These are phyloP conservation scores for Mythimna albipuncta DNA, from an alignment of 2,888 invertebrate genomes.

Conservation along the genomic window DNA sequence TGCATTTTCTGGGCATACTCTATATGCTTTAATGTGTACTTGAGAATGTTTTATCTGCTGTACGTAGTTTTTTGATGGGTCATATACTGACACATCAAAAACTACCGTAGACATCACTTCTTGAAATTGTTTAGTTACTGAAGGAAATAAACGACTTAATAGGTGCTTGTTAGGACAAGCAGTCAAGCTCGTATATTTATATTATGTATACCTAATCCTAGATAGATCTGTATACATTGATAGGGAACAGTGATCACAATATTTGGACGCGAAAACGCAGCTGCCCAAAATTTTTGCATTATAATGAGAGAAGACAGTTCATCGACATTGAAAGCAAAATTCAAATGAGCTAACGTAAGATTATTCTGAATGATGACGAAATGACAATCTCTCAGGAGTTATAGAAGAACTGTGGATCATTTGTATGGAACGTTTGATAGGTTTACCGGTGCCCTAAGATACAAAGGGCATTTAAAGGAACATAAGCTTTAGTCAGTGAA, in stretches of 20 bases:
- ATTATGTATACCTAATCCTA: background rate
- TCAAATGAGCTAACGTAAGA: background rate
- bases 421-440: too few species aligned
- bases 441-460: too few species aligned
- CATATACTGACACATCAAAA: background rate
- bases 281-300: background rate
- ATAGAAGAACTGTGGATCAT: background rate
- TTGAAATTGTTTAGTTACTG: too few species aligned
- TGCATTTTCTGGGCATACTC: conserved; percentile 52
- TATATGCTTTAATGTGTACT: conserved; percentile 19
- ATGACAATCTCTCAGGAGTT: background rate
- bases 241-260: background rate
- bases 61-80: conserved; percentile 17
- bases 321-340: conserved; percentile 8
- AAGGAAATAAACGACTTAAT: background rate
- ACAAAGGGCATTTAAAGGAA: too few species aligned
- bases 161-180: background rate
- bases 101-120: too few species aligned
- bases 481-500: too few species aligned
- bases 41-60: conserved; percentile 10
- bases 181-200: background rate
- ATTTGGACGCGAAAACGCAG: conserved; percentile 6
- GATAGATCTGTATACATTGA: background rate
- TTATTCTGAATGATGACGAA: background rate
- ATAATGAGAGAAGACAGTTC: background rate